Conservation (phyloP, 2,797 vertebrate species). For the Columba guinea region DNA sequence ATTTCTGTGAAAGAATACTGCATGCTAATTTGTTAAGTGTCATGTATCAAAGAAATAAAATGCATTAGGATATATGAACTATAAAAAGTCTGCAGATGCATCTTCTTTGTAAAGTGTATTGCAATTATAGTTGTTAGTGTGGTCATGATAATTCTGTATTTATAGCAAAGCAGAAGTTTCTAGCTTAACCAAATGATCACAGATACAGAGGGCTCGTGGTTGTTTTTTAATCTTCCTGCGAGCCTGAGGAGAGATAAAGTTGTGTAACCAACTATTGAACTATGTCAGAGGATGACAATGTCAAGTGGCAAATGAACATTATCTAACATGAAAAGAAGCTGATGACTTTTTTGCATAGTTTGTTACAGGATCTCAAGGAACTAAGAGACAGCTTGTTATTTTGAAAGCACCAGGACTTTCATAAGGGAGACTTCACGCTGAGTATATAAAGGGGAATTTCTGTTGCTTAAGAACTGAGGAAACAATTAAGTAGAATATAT, state of each 20-base stretch:
- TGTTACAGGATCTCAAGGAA: background rate
- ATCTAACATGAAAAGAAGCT: background rate
- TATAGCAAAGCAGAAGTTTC: background rate
- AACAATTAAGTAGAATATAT: background rate
- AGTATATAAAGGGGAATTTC: background rate
- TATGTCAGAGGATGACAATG: fast-evolving
- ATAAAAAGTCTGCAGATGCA: background rate
- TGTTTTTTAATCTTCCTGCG: background rate
- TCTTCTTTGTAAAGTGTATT: background rate
- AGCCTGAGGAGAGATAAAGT: background rate
- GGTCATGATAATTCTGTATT: background rate
- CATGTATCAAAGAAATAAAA: background rate
- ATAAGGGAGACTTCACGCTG: background rate
- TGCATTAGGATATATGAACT: background rate
- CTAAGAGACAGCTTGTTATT: background rate
- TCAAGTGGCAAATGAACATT: background rate
- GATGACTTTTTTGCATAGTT: background rate
- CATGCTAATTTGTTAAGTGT: background rate
- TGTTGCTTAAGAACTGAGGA: background rate
- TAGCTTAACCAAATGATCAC: background rate
- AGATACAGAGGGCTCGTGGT: background rate
- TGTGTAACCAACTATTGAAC: background rate
- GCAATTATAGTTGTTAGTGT: background rate
- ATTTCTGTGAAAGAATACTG: background rate
- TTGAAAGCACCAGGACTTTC: background rate